Conservation (phyloP, 2,888 invertebrate genomes). For the Spisula solida region DNA sequence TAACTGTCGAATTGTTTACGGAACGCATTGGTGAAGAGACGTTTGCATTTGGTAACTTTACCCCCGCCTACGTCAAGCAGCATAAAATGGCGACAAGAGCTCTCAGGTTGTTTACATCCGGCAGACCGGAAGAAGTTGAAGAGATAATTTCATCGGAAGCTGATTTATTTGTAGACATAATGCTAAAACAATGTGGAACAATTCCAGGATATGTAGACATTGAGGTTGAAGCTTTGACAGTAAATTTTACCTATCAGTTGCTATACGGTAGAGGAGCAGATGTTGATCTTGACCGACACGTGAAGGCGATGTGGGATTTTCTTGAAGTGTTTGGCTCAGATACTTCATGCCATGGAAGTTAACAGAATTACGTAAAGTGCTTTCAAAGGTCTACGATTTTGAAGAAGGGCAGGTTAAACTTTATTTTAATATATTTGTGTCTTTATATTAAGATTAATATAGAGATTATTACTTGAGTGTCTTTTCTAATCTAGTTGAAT, state of each 20-base stretch:
- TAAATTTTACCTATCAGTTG: constrained; percentile 67
- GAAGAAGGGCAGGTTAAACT: constrained; percentile 2
- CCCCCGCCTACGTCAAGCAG: constrained; percentile 51
- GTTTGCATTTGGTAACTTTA: constrained; percentile 55
- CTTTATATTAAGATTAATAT: no score
- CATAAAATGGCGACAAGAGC: constrained; percentile 55
- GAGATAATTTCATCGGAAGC: constrained; percentile 26
- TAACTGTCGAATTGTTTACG: constrained; percentile 42
- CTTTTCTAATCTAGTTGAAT: no score
- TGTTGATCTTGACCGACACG: constrained; percentile 59
- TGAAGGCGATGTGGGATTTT: background rate
- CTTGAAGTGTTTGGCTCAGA: constrained; percentile 54
- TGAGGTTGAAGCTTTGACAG: constrained; percentile 34
- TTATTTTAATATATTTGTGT: background rate
- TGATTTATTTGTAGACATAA: background rate
- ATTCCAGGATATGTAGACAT: constrained; percentile 34
- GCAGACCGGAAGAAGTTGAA: constrained; percentile 55
- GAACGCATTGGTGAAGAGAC: constrained; percentile 34
- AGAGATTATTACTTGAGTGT: no score
- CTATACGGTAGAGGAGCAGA: constrained; percentile 58
- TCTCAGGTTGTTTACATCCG: constrained; percentile 57
- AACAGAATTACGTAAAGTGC: constrained; percentile 33
- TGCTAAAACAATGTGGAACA: background rate
- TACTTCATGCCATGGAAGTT: constrained; percentile 63
- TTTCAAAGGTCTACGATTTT: background rate